Percentiles rank a stretch among this genome's conserved stretches.
Evolutionary conservation across 1,140 invertebrate species (phyloP).

Genomic region (Orius insidiosus): DNA sequence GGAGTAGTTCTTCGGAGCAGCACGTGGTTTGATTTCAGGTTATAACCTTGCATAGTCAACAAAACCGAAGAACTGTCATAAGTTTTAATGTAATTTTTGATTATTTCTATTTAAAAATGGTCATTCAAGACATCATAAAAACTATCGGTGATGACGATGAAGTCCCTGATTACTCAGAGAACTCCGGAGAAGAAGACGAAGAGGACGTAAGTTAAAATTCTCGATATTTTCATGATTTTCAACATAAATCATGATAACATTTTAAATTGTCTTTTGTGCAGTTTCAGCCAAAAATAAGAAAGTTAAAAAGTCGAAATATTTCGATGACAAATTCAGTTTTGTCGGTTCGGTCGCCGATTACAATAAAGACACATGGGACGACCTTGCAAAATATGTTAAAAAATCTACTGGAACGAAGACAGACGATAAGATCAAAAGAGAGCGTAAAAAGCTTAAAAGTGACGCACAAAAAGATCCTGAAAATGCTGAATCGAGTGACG

Average conservation of each 20-base stretch:
- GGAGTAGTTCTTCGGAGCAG: no score
- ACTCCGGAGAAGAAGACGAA: constrained; percentile 52
- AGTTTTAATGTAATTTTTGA: no score
- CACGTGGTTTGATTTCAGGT: no score
- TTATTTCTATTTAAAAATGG: neutral
- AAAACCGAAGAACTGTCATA: no score
- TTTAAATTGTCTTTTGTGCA: constrained; percentile 26
- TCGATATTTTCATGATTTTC: neutral
- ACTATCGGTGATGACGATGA: constrained; percentile 66
- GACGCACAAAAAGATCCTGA: neutral
- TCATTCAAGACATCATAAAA: constrained; percentile 30
- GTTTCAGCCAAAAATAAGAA: constrained; percentile 66
- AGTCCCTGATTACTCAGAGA: constrained; percentile 57
- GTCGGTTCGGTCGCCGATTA: constrained; percentile 51
- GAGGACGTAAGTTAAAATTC: constrained; percentile 41
- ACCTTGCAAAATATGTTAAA: constrained; percentile 65
- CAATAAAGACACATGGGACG: constrained; percentile 69
- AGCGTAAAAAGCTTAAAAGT: constrained; percentile 30
- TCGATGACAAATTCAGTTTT: constrained; percentile 59
- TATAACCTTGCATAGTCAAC: no score
- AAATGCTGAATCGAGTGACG: neutral
- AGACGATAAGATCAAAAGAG: constrained; percentile 67
- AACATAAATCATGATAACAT: neutral
- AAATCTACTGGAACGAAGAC: constrained; percentile 59
- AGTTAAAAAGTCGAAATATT: constrained; percentile 48